A percentile compares a stretch with the other conserved stretches of the same genome.
Conservation (phyloP, 2,888 invertebrate species). For the Molanna angustata region DNA sequence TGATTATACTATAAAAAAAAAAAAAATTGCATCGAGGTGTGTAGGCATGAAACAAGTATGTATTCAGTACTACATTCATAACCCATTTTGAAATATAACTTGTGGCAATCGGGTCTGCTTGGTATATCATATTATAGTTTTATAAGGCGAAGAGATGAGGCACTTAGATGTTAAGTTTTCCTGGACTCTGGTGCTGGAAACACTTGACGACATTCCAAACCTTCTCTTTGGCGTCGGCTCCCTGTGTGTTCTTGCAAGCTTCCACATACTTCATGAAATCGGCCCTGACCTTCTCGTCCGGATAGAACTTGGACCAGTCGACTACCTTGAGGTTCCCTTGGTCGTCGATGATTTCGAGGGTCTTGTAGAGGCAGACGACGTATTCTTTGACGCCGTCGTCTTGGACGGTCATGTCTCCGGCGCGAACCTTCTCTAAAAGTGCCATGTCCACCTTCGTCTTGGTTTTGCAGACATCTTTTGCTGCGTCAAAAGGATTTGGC, state of each 20-base stretch:
- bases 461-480: too few species aligned
- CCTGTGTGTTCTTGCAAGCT: background rate
- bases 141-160: too few species aligned
- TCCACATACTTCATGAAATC: background rate
- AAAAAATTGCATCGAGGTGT: too few species aligned
- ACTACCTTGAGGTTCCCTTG: background rate
- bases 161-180: too few species aligned
- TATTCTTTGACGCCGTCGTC: background rate
- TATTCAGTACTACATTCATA: too few species aligned
- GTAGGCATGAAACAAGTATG: too few species aligned
- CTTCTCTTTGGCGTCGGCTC: background rate
- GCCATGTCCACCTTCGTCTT: background rate
- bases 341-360: background rate
- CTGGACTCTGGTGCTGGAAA: background rate
- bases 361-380: constrained; percentile 7
- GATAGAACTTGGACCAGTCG: too few species aligned
- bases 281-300: background rate
- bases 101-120: too few species aligned
- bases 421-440: background rate
- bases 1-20: too few species aligned
- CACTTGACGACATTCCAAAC: background rate
- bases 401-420: background rate
- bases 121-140: too few species aligned
- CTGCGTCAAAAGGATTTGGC: too few species aligned
- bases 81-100: too few species aligned